Conservation (phyloP, 2,888 invertebrate genomes). For the Zygaena filipendulae region DNA sequence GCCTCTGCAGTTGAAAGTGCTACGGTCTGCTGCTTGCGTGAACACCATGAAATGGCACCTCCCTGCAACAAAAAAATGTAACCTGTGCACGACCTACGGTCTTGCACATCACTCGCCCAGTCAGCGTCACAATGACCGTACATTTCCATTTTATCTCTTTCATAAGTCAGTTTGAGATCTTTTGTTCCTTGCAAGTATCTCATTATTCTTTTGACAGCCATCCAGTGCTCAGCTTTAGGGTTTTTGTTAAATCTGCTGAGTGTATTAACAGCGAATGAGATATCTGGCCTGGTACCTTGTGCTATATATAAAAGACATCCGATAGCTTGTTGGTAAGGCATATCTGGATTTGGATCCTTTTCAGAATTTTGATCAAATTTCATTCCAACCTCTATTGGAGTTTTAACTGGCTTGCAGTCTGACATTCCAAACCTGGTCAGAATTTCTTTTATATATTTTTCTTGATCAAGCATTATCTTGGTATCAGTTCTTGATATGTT, state of each 20-base stretch:
- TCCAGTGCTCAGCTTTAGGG: conserved; percentile 12
- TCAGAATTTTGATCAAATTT: conserved; percentile 1
- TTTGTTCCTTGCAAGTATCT: conserved; percentile 15
- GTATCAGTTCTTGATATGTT: too few relatives aligned
- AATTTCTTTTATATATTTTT: conserved; percentile 13
- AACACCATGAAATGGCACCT: conserved; percentile 18
- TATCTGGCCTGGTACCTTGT: conserved; percentile 19
- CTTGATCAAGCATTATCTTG: conserved; percentile 11
- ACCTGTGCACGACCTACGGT: conserved; percentile 18
- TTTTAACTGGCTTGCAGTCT: conserved; percentile 11
- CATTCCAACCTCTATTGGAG: conserved; percentile 6
- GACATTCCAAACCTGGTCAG: conserved; percentile 9
- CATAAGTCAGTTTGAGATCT: conserved; percentile 10
- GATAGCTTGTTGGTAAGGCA: conserved; percentile 17
- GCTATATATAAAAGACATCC: conserved; percentile 16
- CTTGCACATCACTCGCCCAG: conserved; percentile 9
- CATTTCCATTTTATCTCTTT: conserved; percentile 9
- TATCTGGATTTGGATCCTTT: conserved; percentile 1
- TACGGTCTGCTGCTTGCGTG: conserved; percentile 20
- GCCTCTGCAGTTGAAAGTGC: conserved; percentile 21
- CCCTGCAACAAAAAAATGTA: conserved; percentile 17
- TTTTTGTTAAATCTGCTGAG: conserved; percentile 16
- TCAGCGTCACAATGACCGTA: conserved; percentile 18
- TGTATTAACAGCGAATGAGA: conserved; percentile 17
- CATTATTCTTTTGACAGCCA: conserved; percentile 15